phyloP scores from a whole-genome alignment of 2,888 invertebrate genomes.

The Limulus polyphemus region DNA sequence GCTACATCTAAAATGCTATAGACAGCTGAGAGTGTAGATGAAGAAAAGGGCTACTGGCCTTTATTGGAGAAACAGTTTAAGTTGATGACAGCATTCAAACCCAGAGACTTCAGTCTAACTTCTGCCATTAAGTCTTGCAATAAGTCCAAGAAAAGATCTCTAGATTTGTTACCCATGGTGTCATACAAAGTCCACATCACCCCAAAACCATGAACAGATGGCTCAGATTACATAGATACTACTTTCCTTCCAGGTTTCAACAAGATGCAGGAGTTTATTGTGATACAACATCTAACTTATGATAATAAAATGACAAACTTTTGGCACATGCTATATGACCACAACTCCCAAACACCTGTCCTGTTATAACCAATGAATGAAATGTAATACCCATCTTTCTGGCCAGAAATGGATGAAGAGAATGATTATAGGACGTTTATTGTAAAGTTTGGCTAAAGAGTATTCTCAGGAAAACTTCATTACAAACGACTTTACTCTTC shows the following conservation, averaged over 20 bases:
- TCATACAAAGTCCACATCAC: constrained; percentile 76
- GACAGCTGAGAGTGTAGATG: constrained; percentile 5
- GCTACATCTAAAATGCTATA: constrained; percentile 21
- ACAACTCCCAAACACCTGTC: too few relatives aligned
- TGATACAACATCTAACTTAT: constrained; percentile 75
- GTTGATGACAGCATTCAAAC: too few relatives aligned
- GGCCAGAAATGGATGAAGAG: constrained; percentile 30
- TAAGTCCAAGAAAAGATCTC: constrained; percentile 67
- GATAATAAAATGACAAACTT: too few relatives aligned
- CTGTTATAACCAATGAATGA: constrained; percentile 58
- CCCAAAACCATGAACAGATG: constrained; percentile 78
- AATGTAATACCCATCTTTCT: constrained; percentile 32
- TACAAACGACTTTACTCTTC: constrained; percentile 36
- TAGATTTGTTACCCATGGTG: constrained; percentile 67
- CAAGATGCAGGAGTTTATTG: constrained; percentile 42
- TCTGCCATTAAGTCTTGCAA: constrained; percentile 77
- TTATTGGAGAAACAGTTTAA: constrained; percentile 52
- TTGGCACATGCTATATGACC: too few relatives aligned
- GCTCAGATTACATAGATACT: constrained; percentile 63
- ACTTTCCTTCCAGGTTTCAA: too few relatives aligned
- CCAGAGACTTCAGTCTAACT: constrained; percentile 63
- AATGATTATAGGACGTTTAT: constrained; percentile 27
- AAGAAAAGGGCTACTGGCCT: constrained; percentile 22
- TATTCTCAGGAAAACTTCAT: constrained; percentile 36
- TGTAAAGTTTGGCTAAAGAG: constrained; percentile 24